Evolutionary conservation across 1,140 invertebrate species (phyloP).

Genomic region (Conus betulinus): DNA sequence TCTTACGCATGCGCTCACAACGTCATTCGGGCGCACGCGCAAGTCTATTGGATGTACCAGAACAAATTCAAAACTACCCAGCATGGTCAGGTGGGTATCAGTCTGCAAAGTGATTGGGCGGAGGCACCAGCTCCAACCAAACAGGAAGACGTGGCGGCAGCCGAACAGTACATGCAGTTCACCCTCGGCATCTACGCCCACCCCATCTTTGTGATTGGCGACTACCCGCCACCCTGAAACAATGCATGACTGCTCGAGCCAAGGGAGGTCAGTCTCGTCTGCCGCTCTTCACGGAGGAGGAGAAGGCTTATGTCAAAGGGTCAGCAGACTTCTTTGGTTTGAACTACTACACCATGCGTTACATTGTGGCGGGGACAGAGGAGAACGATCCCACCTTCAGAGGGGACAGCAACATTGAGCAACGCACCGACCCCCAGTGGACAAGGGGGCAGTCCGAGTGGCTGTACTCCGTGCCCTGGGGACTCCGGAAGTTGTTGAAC

Average conservation of each 20-base stretch:
- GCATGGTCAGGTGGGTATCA: conserved; percentile 61
- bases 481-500: conserved; percentile 81
- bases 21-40: conserved; percentile 67
- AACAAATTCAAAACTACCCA: conserved; percentile 50
- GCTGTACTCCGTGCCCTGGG: conserved; percentile 79
- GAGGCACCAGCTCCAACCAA: conserved; percentile 56
- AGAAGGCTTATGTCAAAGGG: conserved; percentile 35
- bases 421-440: conserved; percentile 38
- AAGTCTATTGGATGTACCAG: conserved; percentile 62
- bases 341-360: conserved; percentile 64
- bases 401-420: conserved; percentile 36
- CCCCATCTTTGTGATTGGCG: conserved; percentile 70
- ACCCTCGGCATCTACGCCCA: conserved; percentile 69
- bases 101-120: conserved; percentile 52
- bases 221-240: conserved; percentile 71
- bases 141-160: conserved; percentile 56
- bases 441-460: conserved; percentile 50
- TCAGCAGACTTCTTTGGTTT: conserved; percentile 60
- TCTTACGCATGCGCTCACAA: conserved; percentile 60
- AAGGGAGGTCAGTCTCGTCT: conserved; percentile 26
- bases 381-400: conserved; percentile 5
- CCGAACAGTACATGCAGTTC: conserved; percentile 59
- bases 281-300: conserved; percentile 35
- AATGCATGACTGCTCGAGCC: conserved; percentile 2
- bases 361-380: conserved; percentile 30